Percentiles rank a stretch among this genome's conserved stretches.
Conservation (phyloP, 2,113 vertebrate species). For the Saguinus midas region DNA sequence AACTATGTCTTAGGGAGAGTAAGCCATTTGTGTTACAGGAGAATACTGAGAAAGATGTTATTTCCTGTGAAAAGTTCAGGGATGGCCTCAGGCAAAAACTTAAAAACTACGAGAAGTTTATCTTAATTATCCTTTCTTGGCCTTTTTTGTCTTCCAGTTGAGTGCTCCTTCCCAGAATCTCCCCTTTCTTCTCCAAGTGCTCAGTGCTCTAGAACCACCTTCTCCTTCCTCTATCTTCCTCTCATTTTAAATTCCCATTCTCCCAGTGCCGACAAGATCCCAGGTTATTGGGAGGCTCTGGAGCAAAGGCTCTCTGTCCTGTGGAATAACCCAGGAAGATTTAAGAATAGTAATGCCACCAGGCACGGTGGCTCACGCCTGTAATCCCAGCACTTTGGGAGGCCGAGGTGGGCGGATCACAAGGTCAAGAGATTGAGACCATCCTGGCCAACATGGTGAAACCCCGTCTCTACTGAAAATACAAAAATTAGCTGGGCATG, state of each 20-base stretch:
- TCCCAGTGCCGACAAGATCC: neutral
- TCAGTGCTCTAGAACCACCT: fast-evolving
- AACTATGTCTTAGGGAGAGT: neutral
- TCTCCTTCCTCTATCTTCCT: neutral
- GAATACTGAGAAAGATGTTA: neutral
- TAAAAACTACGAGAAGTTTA: neutral
- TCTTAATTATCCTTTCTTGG: neutral
- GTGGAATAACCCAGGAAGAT: neutral
- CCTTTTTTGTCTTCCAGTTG: neutral
- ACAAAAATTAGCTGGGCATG: too few relatives aligned
- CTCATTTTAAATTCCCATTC: neutral
- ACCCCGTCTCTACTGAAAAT: too few relatives aligned
- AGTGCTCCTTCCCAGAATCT: neutral
- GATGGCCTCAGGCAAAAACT: neutral
- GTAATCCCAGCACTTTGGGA: too few relatives aligned
- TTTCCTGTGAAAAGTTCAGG: neutral
- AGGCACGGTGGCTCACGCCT: too few relatives aligned
- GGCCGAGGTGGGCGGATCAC: too few relatives aligned
- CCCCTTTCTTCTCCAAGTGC: neutral
- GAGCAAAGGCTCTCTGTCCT: neutral
- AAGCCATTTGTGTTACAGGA: neutral
- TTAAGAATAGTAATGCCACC: neutral
- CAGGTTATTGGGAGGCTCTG: neutral
- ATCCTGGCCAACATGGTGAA: too few relatives aligned
- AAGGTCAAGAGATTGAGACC: too few relatives aligned